Evolutionary conservation across 2,888 invertebrate genomes (phyloP).

Genomic region (Yponomeuta evonymella): DNA sequence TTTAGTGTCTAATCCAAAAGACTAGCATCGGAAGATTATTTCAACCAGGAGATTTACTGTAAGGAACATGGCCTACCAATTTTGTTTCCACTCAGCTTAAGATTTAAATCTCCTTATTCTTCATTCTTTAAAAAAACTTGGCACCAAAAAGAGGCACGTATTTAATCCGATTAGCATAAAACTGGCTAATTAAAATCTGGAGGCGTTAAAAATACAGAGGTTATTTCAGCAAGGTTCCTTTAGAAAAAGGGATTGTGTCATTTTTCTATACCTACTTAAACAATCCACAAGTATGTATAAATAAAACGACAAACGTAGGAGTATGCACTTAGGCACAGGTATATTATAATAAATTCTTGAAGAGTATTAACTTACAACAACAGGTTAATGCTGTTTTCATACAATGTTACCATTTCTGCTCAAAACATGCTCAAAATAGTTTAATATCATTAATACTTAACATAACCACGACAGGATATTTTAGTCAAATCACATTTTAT

Average conservation of each 20-base stretch:
- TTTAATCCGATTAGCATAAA: slow-evolving; percentile 65
- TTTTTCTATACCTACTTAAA: too few relatives aligned
- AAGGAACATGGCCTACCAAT: neutral
- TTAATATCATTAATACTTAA: slow-evolving; percentile 31
- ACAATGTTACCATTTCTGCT: slow-evolving; percentile 34
- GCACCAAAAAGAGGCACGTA: slow-evolving; percentile 27
- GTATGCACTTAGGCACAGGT: neutral
- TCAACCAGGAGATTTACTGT: too few relatives aligned
- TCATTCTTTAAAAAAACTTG: neutral
- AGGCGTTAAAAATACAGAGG: neutral
- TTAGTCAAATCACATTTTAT: neutral
- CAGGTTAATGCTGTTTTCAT: slow-evolving; percentile 12
- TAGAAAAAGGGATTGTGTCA: neutral
- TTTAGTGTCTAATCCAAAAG: too few relatives aligned
- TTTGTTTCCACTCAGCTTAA: neutral
- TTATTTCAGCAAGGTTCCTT: neutral
- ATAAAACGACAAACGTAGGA: slow-evolving; percentile 23
- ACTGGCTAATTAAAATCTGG: slow-evolving; percentile 36
- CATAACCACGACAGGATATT: slow-evolving; percentile 7
- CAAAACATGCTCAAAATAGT: slow-evolving; percentile 26
- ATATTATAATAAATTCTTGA: neutral
- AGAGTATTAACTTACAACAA: slow-evolving; percentile 5
- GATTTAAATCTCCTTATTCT: neutral
- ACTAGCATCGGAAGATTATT: too few relatives aligned
- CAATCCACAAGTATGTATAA: slow-evolving; percentile 17